Evolutionary conservation across 2,888 invertebrate genomes (phyloP), one percentile per base, ranked within the genome.

Genomic region (Melinaea marsaeus): DNA sequence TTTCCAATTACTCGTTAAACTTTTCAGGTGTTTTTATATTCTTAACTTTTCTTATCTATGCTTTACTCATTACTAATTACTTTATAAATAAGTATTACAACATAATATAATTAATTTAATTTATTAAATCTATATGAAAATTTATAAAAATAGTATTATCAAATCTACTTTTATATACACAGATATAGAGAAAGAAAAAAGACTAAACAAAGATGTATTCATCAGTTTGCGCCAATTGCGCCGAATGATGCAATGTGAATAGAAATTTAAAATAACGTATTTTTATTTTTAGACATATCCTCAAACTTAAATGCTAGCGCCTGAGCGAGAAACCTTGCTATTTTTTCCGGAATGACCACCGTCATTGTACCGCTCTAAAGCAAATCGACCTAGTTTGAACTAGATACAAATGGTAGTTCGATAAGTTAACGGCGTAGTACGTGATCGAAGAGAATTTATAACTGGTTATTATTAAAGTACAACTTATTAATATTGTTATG

Each of bases 291-390:
- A 35, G 35, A 56, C 37, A 37, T 56, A 35, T 56, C 51, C 32
- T 51, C 32, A 51, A 51, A 58, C 61, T 64, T 58, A 58, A 64
- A 61, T 64, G 56, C 58, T 61, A 48, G 46, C 55, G 35, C 56
- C 61, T 64, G 57, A 47, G 61, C 35, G 64, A 58, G 57, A 55
- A 58, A 35, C 48, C 61, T 58, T 64, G 64, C 55, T 58, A 58
- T 64, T 64, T 51, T 64, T 64, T 64, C 61, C 61, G 55, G 58
- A 64, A 58, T 48, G 64, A 56, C 56, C 46, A 56, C 56, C 46
- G 47, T 55, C 42, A 47, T 56, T 32, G 51, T 58, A 64, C 61
- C 51, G 61, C 61, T 34, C 37, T 42, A 34, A 57, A 58, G 55
- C 42, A 61, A 55, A 47, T 61, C 48, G 37, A 58, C 58, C 56